Percentiles rank a stretch among this genome's conserved stretches.
These are phyloP conservation scores for Saxidomus purpurata DNA, from an alignment of 1,140 invertebrate genomes.

Conservation along the genomic window DNA sequence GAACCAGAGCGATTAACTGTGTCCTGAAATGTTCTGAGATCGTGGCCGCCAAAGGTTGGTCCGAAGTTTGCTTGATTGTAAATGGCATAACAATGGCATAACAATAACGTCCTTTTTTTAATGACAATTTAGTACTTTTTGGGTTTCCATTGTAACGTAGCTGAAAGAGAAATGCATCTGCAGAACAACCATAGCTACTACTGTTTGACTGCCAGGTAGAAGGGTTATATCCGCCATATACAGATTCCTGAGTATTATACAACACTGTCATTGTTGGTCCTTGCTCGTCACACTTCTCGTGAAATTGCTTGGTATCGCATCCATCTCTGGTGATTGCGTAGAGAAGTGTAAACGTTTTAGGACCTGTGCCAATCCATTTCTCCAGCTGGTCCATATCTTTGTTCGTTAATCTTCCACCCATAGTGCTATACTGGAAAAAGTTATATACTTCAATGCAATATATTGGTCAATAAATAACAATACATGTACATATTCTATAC, in stretches of 20 bases:
- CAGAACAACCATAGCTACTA: background rate
- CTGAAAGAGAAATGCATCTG: background rate
- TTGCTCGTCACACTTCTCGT: conserved; percentile 66
- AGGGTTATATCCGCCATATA: conserved; percentile 70
- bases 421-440: background rate
- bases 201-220: conserved; percentile 19
- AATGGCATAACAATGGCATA: no score
- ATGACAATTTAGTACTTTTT: background rate
- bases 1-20: background rate
- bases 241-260: conserved; percentile 59
- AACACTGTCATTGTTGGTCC: conserved; percentile 71
- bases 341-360: conserved; percentile 61
- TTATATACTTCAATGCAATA: no score
- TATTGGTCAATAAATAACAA: no score
- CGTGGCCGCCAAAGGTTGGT: conserved; percentile 30
- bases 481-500: no score
- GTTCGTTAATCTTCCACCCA: background rate
- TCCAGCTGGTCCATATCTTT: conserved; percentile 48
- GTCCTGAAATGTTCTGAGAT: background rate
- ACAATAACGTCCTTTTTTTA: background rate
- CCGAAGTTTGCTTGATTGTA: background rate
- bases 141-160: background rate
- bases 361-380: conserved; percentile 47
- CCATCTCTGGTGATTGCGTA: conserved; percentile 67
- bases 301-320: conserved; percentile 57